Evolutionary conservation across 2,888 invertebrate genomes (phyloP), one percentile per base, ranked within the genome.

Genomic region (Standfussiana lucernea): DNA sequence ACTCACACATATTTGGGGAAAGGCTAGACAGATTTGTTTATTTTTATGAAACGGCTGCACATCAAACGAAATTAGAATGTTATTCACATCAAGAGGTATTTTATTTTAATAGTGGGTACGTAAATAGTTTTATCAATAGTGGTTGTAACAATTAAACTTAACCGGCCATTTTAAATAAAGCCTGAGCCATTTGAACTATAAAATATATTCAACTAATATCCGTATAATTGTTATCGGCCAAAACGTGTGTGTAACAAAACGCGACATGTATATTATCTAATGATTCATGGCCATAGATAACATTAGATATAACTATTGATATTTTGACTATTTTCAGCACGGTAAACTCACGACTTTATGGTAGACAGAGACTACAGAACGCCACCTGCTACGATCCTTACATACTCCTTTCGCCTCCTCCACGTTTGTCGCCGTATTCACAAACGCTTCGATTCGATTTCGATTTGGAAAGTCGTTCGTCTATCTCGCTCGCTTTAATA

Each of bases 81-180:
- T n/a, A 77, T 62, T 28, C 18, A 35, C 24, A 45, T 45, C n/a
- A 37, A 50, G 24, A 72, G 40, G 28, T 15, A 28, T 61, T 80
- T 70, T 35, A 61, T 74, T 50, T 68, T 24, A 59, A 35, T 45
- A 64, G 1, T 13, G 13, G 7, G 66, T 66, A 50, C n/a, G 67
- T 61, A 62, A 66, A 82, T 86, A 72, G 69, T 61, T 82, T 64
- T 64, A n/a, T 72, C 28, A 72, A 85, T 62, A 40, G 7, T 35
- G 71, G 40, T 8, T 37, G 40, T 42, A 24, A 62, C 66, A 80
- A 72, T 85, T 53, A 70, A 59, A 64, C 75, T 75, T 72, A 82
- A 85, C 72, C 50, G 62, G 72, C 32, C 74, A 75, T 77, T 82
- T 78, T 66, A 78, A 56, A 66, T 72, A 69, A 69, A 78, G 62